A percentile compares a stretch with the other conserved stretches of the same genome.
Evolutionary conservation across 2,113 vertebrate genomes (phyloP).

Genomic region (Myrmecobius fasciatus): DNA sequence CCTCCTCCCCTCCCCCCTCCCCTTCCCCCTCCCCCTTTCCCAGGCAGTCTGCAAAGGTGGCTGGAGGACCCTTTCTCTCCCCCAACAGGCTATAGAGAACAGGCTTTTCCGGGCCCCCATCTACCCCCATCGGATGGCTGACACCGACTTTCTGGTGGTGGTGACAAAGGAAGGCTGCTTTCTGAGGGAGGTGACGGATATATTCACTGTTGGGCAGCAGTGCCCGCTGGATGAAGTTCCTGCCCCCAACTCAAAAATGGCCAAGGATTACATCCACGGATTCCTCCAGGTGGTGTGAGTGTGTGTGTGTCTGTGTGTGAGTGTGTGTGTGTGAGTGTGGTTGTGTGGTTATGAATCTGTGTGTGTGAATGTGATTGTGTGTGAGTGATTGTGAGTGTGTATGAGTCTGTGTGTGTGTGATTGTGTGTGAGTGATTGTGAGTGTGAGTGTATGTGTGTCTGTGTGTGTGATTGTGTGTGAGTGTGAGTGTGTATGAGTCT

Average conservation of each 20-base stretch:
- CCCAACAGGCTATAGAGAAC: constrained; percentile 95
- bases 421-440: neutral
- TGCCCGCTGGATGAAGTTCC: constrained; percentile 98
- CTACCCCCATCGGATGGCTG: constrained; percentile 97
- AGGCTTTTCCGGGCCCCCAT: constrained; percentile 98
- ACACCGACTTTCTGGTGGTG: constrained; percentile 96
- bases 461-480: neutral
- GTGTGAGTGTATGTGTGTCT: neutral
- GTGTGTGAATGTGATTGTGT: neutral
- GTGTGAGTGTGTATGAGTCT: constrained; percentile 3
- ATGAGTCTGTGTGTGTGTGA: neutral
- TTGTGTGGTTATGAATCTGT: too few relatives aligned
- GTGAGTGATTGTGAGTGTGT: neutral
- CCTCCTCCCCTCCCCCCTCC: too few relatives aligned
- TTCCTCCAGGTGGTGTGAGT: constrained; percentile 99
- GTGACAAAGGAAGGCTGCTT: constrained; percentile 95
- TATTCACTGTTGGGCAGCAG: constrained; percentile 96
- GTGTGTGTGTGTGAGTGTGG: neutral
- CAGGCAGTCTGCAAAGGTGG: neutral
- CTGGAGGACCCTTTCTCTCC: neutral
- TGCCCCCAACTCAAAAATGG: constrained; percentile 97
- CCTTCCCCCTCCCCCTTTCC: too few relatives aligned
- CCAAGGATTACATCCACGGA: constrained; percentile 97
- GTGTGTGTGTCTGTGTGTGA: neutral
- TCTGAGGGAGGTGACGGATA: constrained; percentile 95